Evolutionary conservation across 2,888 invertebrate genomes (phyloP), one percentile per base, ranked within the genome.

Genomic region (Synergus umbraculus): DNA sequence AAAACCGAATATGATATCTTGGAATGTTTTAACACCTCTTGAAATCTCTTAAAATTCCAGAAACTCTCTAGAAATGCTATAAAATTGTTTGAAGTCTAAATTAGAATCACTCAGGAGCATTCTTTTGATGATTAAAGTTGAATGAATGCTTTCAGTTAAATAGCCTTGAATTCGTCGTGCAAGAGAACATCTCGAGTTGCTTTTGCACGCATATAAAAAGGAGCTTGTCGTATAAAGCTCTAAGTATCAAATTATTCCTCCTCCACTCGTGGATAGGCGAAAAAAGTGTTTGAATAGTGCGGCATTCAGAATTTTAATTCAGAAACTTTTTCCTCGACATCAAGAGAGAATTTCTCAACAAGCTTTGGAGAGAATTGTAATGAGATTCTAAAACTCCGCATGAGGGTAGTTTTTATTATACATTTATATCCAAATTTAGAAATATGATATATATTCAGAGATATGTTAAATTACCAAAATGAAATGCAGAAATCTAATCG

Each of bases 261-360:
- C 66, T 66, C 10, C 46, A 46, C 67, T 69, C 67, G 46, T 49
- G 46, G 67, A 69, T 69, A 69, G 46, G 13, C 29, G 5, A 15
- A 69, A 69, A 44, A 69, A 69, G 46, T 69, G 13, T 67, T 44
- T 67, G 44, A 67, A 67, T 67, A 22, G 44, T 12, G 10, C 46
- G 44, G 44, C 44, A 67, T 67, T 67, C 67, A 44, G 67, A 67
- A 67, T 67, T 44, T 67, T 46, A n/a, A 69, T 29, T 46, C 67
- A 46, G 22, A 46, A 69, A 22, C 67, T n/a, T 54, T 54, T 69
- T 46, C 46, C 67, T 29, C 67, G 29, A 49, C 67, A 46, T 29
- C 15, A 22, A 46, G 67, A 46, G 67, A 12, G 10, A 44, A 18
- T 44, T 44, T 67, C 46, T 69, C 46, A 22, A 18, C 46, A 46